These are phyloP conservation scores for Trypoxylus dichotomus DNA, from an alignment of 1,140 invertebrate species.

Conservation along the genomic window DNA sequence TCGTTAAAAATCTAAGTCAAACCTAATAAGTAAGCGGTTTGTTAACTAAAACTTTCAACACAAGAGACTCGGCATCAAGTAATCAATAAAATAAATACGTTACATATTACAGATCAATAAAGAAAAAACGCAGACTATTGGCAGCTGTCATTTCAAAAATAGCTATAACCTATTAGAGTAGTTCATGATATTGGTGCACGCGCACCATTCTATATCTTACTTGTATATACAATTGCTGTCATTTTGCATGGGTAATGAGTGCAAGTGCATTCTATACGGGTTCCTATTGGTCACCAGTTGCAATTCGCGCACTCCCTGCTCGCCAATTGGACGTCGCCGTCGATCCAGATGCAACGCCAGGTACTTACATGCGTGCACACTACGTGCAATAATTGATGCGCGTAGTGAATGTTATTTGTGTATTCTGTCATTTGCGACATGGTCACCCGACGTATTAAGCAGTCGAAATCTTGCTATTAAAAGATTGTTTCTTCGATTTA, in stretches of 20 bases:
- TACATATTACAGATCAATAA: too few species aligned
- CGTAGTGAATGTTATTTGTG: constrained; percentile 17
- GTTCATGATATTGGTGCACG: not conserved
- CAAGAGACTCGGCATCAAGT: too few species aligned
- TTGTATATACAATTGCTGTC: constrained; percentile 13
- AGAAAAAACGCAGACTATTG: not conserved
- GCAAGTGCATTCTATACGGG: not conserved
- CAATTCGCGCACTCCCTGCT: not conserved
- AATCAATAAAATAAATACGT: too few species aligned
- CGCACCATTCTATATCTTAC: not conserved
- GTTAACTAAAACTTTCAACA: too few species aligned
- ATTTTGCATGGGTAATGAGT: constrained; percentile 21
- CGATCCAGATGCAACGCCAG: constrained; percentile 8
- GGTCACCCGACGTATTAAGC: not conserved
- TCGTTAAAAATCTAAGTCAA: too few species aligned
- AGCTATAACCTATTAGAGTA: not conserved
- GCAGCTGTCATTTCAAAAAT: not conserved
- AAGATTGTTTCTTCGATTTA: not conserved
- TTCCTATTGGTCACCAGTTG: constrained; percentile 7
- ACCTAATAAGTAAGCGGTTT: too few species aligned
- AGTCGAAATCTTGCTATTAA: not conserved
- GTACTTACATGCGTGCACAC: constrained; percentile 5
- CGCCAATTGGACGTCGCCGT: constrained; percentile 13
- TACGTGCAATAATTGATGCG: constrained; percentile 15
- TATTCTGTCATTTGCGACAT: not conserved